Evolutionary conservation across 2,888 invertebrate species (phyloP), one percentile per base, ranked within the genome.

Genomic region (Caenorhabditis virilis): DNA sequence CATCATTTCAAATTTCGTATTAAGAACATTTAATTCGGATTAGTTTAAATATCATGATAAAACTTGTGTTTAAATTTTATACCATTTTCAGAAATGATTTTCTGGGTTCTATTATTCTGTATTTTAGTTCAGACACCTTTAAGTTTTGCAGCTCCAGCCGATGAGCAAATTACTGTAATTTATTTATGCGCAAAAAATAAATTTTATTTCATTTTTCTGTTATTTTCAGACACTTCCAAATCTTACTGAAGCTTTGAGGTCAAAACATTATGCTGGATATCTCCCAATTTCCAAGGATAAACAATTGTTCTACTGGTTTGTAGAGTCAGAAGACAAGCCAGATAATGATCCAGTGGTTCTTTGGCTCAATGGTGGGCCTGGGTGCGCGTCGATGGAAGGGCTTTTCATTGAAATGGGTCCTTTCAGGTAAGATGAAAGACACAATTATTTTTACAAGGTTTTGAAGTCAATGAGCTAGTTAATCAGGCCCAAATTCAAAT

Each of bases 241-340:
- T 47, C 36, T 69, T 9, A 61, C 63, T 1, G 72, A 69, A 27
- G 69, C 72, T 13, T 47, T 69, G 30, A 47, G 72, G 30, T 72
- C 72, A 4, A 61, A 82, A 48, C 85, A 86, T 38, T 86, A 84
- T 64, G 84, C 85, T 2, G 86, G 86, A 2, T 86, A 85, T 67
- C 75, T 86, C 47, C 72, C 82, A 30, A 84, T 84, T 22, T 69
- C 78, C 2, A 77, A 76, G 18, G 75, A 74, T 5, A 84, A 83
- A 58, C 68, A 78, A 15, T 75, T 85, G 7, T 85, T 85, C 62
- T 85, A 85, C 74, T 85, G 85, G 85, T 75, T 72, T 83, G 58
- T 72, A 2, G 72, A 75, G 48, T 71, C 85, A 16, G 79, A 82
- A 43, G 77, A 77, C 13, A 78, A 84, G 35, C 84, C 85, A 1